Conservation (phyloP, 2,797 vertebrate species). For the Trachops cirrhosus region DNA sequence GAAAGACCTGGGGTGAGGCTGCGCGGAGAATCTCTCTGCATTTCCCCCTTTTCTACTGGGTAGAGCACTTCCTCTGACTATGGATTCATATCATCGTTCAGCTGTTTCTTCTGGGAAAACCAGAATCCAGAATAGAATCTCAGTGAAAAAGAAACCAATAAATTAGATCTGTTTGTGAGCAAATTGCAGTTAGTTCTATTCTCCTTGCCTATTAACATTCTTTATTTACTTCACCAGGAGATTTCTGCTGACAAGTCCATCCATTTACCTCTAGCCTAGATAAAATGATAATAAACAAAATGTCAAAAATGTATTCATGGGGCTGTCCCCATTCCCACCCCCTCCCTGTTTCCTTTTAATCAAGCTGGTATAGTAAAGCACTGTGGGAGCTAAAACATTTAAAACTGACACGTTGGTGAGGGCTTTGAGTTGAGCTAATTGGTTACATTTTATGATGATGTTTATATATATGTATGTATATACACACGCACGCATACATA, state of each 20-base stretch:
- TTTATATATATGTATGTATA: neutral
- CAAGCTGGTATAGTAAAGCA: conserved; percentile 70
- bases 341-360: conserved; percentile 43
- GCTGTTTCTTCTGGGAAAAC: conserved; percentile 83
- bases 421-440: conserved; percentile 38
- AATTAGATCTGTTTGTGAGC: conserved; percentile 83
- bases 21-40: neutral
- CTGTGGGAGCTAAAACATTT: conserved; percentile 2
- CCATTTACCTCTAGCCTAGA: conserved; percentile 82
- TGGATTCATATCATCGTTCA: conserved; percentile 76
- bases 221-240: conserved; percentile 85
- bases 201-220: conserved; percentile 82
- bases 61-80: conserved; percentile 63
- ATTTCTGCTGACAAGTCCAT: conserved; percentile 85
- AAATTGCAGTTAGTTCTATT: conserved; percentile 81
- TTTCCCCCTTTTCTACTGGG: conserved; percentile 35
- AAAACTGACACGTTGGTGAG: conserved; percentile 30
- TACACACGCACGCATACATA: neutral
- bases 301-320: conserved; percentile 82
- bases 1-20: conserved; percentile 41
- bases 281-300: conserved; percentile 86
- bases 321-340: conserved; percentile 35
- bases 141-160: conserved; percentile 81
- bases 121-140: conserved; percentile 81
- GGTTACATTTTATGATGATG: neutral